Evolutionary conservation across 2,797 vertebrate species (phyloP), one percentile per base, ranked within the genome.

Genomic region (Aldrovandia affinis): DNA sequence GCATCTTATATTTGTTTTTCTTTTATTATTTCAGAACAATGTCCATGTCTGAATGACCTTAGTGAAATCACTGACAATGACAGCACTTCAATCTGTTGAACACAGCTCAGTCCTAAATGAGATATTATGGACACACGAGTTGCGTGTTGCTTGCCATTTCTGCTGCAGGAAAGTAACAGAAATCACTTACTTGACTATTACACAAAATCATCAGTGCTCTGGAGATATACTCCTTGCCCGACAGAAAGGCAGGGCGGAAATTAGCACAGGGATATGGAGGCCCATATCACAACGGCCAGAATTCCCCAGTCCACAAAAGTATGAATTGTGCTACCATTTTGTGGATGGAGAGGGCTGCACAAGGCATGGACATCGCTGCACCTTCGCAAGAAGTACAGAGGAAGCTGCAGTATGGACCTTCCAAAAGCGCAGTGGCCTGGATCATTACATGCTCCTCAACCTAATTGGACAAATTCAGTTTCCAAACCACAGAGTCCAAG

Each of bases 401-500:
- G 95, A 96, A 86, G 93, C 93, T 0, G 63, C 63, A 0, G 92
- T 96, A 28, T 96, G 96, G 96, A 95, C 91, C 68, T 96, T 94
- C 0, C 94, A 95, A 87, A 90, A 85, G 0, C 79, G 90, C 0
- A 80, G 91, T 14, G 39, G 84, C 0, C 25, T 94, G 39, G 33
- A 88, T 12, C 42, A 78, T 33, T 20, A 28, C 42, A 15, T 50
- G 57, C 70, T 85, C 44, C 54, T 42, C 15, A 8, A 4, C 22
- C 73, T 77, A 20, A 47, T 77, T n/a, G 42, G 7, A 25, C 73
- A 77, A 47, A 44, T 77, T 42, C 73, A 77, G 42, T 25, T 77
- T 77, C 73, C 42, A 25, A 77, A 77, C 73, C 42, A 8, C 39
- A 77, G 73, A 20, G 42, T 25, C 25, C 42, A 44, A 25, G 42